Percentiles rank a stretch among this genome's conserved stretches.
phyloP scores from a whole-genome alignment of 2,797 vertebrate genomes.

The Aulostomus chinensis region DNA sequence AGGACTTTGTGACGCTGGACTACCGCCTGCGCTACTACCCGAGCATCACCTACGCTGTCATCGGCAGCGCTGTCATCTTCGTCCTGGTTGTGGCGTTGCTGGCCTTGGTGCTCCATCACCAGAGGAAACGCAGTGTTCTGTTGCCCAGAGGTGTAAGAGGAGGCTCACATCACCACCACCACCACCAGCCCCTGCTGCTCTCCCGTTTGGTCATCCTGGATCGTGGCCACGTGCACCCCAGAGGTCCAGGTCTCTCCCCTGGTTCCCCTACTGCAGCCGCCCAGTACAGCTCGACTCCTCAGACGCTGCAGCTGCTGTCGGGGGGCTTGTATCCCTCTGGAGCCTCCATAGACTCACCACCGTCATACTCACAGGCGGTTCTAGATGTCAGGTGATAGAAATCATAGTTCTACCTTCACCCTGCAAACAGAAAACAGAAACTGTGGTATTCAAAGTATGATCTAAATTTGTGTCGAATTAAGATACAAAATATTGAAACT shows the following conservation, averaged over 20 bases:
- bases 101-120: constrained; percentile 93
- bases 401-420: background rate
- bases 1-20: constrained; percentile 93
- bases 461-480: too few relatives aligned
- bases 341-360: constrained; percentile 86
- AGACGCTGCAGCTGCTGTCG: constrained; percentile 89
- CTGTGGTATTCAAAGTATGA: too few relatives aligned
- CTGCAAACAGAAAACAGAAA: too few relatives aligned
- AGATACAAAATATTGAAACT: too few relatives aligned
- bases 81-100: constrained; percentile 93
- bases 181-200: constrained; percentile 92
- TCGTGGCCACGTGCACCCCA: constrained; percentile 85
- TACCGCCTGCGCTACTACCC: constrained; percentile 94
- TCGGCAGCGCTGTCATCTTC: constrained; percentile 94
- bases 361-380: constrained; percentile 94
- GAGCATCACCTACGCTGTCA: constrained; percentile 94
- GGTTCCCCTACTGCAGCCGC: constrained; percentile 70
- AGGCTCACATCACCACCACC: constrained; percentile 80
- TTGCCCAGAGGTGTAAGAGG: constrained; percentile 82
- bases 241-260: constrained; percentile 81
- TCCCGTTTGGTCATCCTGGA: constrained; percentile 95
- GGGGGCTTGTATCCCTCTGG: constrained; percentile 82
- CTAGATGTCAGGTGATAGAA: constrained; percentile 87
- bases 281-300: constrained; percentile 85
- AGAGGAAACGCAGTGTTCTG: constrained; percentile 92